phyloP scores from a whole-genome alignment of 2,113 vertebrate genomes.

The Plestiodon gilberti region DNA sequence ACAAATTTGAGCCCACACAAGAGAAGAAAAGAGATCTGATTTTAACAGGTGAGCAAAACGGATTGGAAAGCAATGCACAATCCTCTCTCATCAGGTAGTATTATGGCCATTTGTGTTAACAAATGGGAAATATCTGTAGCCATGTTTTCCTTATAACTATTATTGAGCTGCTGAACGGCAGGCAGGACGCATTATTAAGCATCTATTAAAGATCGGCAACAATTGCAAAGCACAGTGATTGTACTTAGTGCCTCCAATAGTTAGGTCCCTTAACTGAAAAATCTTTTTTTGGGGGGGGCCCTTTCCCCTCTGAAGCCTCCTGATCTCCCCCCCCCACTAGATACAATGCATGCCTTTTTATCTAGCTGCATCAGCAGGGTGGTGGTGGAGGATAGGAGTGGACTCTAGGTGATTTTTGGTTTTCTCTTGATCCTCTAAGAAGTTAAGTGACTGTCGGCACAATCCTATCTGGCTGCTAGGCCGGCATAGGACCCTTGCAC shows the following conservation, averaged over 20 bases:
- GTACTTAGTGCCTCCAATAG: rapidly evolving
- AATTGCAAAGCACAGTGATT: neutral
- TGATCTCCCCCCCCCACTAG: too few species aligned
- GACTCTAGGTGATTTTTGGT: constrained; percentile 40
- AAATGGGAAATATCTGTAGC: neutral
- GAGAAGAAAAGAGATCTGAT: neutral
- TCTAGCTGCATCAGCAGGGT: too few species aligned
- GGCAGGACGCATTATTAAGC: neutral
- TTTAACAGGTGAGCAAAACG: neutral
- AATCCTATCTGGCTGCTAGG: too few species aligned
- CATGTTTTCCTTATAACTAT: rapidly evolving
- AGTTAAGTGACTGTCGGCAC: constrained; percentile 41
- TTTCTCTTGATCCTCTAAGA: constrained; percentile 64
- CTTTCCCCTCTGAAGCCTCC: too few species aligned
- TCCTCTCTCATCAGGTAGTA: neutral
- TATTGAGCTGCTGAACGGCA: rapidly evolving
- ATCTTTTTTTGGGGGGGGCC: too few species aligned
- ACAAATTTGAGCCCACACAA: neutral
- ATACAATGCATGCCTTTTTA: too few species aligned
- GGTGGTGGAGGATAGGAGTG: constrained; percentile 38
- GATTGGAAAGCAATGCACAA: neutral
- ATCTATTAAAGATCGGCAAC: neutral
- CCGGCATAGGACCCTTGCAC: too few species aligned
- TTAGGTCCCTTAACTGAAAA: neutral
- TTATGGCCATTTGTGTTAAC: neutral